Conservation (phyloP, 1,140 invertebrate species). For the Dermatophagoides farinae region DNA sequence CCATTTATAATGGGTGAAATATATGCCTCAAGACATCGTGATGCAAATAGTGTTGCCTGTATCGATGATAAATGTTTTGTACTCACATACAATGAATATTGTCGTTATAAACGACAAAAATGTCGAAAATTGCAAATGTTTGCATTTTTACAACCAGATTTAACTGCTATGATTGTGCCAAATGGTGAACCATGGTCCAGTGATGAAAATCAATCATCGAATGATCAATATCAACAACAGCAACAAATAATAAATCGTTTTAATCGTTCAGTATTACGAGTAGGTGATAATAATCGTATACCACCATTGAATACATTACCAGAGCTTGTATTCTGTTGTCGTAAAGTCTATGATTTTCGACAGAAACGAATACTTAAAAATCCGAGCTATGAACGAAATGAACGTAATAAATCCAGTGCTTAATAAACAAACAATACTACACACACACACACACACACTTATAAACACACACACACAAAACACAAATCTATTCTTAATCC, state of each 20-base stretch:
- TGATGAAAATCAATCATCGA: too few relatives aligned
- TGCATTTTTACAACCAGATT: neutral
- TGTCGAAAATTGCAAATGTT: neutral
- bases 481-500: too few relatives aligned
- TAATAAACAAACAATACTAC: too few relatives aligned
- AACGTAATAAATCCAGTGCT: too few relatives aligned
- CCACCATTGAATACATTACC: slow-evolving; percentile 50
- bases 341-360: slow-evolving; percentile 79
- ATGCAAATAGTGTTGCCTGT: slow-evolving; percentile 83
- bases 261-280: slow-evolving; percentile 25
- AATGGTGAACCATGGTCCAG: neutral
- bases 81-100: slow-evolving; percentile 87
- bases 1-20: slow-evolving; percentile 56
- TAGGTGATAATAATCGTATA: slow-evolving; percentile 32
- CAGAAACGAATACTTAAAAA: slow-evolving; percentile 33
- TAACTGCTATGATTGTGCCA: slow-evolving; percentile 5
- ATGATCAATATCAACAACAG: too few relatives aligned
- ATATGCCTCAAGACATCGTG: slow-evolving; percentile 79
- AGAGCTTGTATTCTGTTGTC: slow-evolving; percentile 79
- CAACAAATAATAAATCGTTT: too few relatives aligned
- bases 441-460: too few relatives aligned
- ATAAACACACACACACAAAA: too few relatives aligned
- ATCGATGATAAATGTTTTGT: slow-evolving; percentile 97
- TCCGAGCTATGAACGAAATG: neutral
- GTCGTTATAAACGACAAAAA: slow-evolving; percentile 42